Evolutionary conservation across 1,140 invertebrate species (phyloP).

Genomic region (Atta colombica): DNA sequence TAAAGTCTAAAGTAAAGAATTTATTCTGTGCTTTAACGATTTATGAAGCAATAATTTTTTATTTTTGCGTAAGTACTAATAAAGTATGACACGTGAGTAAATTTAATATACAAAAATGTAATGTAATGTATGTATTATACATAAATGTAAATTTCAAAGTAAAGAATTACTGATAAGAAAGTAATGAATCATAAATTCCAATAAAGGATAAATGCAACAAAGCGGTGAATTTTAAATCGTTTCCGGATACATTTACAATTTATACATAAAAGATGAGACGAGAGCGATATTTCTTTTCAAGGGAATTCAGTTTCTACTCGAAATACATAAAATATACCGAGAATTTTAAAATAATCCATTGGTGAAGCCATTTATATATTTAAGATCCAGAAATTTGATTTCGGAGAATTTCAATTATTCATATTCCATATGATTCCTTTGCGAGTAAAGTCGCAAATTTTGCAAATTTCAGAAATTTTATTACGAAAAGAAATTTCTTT

Average conservation of each 20-base stretch:
- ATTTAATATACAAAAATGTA: neutral
- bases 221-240: neutral
- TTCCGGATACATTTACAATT: neutral
- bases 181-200: neutral
- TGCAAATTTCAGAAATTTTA: neutral
- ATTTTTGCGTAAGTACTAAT: neutral
- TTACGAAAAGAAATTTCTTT: neutral
- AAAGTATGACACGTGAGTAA: neutral
- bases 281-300: neutral
- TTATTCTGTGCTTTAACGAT: neutral
- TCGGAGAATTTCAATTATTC: neutral
- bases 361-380: neutral
- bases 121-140: no score
- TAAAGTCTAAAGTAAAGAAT: neutral
- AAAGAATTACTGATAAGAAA: neutral
- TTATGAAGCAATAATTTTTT: neutral
- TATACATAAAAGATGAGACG: neutral
- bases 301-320: neutral
- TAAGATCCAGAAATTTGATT: neutral
- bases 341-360: neutral
- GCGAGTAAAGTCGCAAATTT: neutral
- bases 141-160: neutral
- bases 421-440: neutral
- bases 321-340: slow-evolving; percentile 1
- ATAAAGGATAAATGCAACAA: neutral